A percentile compares a stretch with the other conserved stretches of the same genome.
Conservation (phyloP, 1,140 invertebrate genomes). For the Danaus plexippus region DNA sequence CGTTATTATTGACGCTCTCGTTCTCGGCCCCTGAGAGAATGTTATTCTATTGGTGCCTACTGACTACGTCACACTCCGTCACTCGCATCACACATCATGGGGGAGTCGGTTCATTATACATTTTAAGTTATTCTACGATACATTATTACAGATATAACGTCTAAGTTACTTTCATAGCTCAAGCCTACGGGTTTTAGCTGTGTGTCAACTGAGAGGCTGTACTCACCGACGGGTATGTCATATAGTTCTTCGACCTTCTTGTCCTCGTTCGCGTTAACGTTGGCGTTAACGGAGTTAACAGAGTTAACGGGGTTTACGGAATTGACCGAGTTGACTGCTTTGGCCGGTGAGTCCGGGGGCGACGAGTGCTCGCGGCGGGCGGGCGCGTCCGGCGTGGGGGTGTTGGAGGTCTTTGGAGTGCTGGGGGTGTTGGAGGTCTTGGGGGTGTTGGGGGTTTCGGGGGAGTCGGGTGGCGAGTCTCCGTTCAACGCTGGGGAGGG, state of each 20-base stretch:
- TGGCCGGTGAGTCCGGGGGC: constrained; percentile 8
- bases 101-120: no score
- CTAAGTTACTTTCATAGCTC: no score
- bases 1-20: constrained; percentile 51
- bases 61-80: constrained; percentile 16
- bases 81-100: neutral
- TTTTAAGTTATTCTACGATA: no score
- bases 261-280: constrained; percentile 34
- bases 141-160: no score
- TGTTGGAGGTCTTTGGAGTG: constrained; percentile 10
- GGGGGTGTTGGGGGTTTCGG: constrained; percentile 6
- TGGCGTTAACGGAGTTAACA: neutral
- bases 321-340: no score
- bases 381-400: constrained; percentile 2
- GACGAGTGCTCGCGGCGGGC: constrained; percentile 19
- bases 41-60: constrained; percentile 32
- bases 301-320: no score
- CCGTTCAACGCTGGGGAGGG: constrained; percentile 26
- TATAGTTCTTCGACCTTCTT: constrained; percentile 82
- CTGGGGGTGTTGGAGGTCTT: constrained; percentile 8
- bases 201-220: constrained; percentile 6
- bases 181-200: no score
- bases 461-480: constrained; percentile 14
- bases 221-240: constrained; percentile 88
- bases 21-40: constrained; percentile 48